Evolutionary conservation across 1,140 invertebrate genomes (phyloP).

Genomic region (Argopecten irradians): DNA sequence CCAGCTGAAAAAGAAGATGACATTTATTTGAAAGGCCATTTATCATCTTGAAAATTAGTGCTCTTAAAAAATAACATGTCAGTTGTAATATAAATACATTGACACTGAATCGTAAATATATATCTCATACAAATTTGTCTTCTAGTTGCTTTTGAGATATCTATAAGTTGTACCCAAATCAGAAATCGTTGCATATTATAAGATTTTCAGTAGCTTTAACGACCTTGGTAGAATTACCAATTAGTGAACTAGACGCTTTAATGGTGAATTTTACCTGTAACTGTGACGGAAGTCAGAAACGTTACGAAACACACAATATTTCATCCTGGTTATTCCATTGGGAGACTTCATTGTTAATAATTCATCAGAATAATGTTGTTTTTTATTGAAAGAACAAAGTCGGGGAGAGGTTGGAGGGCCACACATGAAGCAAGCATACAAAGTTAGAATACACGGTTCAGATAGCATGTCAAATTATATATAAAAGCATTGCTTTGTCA

Average conservation of each 20-base stretch:
- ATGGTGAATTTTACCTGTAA: background rate
- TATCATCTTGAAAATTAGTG: background rate
- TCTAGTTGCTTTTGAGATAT: background rate
- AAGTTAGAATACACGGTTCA: background rate
- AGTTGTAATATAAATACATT: background rate
- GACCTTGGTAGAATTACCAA: background rate
- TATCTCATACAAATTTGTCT: background rate
- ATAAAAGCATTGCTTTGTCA: no score
- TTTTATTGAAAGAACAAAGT: background rate
- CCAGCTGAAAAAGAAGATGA: background rate
- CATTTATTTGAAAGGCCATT: conserved; percentile 16
- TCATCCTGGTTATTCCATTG: background rate
- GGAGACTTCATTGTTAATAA: background rate
- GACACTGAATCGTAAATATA: background rate
- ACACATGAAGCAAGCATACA: background rate
- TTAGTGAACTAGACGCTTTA: background rate
- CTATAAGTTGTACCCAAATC: background rate
- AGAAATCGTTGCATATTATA: background rate
- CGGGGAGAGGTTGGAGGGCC: background rate
- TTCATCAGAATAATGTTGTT: background rate
- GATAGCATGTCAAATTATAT: no score
- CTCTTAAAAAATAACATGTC: background rate
- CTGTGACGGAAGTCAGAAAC: background rate
- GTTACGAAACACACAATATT: background rate
- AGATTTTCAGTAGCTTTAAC: background rate